Evolutionary conservation across 92 coral and sea anemone species (phyloP), one percentile per base, ranked within the genome.

Genomic region (Epizoanthus stellaris): DNA sequence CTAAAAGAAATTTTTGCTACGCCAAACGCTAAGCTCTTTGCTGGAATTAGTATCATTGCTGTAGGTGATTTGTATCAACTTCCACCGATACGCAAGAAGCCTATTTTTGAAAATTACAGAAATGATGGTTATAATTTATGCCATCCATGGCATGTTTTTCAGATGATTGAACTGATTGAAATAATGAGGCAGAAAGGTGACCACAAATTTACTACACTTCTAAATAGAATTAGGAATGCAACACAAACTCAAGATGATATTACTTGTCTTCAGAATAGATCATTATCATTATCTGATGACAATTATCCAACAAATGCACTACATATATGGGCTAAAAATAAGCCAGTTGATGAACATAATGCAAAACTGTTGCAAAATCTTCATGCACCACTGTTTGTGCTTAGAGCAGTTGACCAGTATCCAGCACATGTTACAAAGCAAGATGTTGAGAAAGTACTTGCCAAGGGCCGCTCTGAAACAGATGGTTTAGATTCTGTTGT

Each of bases 1-100:
- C 25, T 23, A 23, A 86, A 75, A 56, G 90, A 90, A 52, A 86
- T 90, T 75, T 90, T 90, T 90, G 93, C 66, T 56, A 79, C 91
- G n/a, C 42, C 89, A 2, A 84, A 67, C 40, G 63, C 89, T 12
- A 58, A 77, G 80, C 5, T 90, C 25, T 23, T 23, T 23, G 25
- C 25, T 23, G 25, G 25, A 23, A 23, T 23, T 23, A 23, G 25
- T 23, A 23, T 23, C 25, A 23, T 23, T 23, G 25, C 25, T 23
- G 25, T 23, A 23, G 25, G 25, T 23, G 25, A 23, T 23, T 23
- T 23, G 25, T 23, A 23, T 23, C 25, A 23, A 23, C 25, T 23
- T 23, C 25, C 25, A 23, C 25, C 25, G 25, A 23, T 23, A 23
- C 25, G 25, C 25, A 23, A 23, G 25, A 23, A 23, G 25, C 25